Evolutionary conservation across 37 sponge, comb jelly and placozoan species (phyloP), one percentile per base, ranked within the genome.

Genomic region (Dysidea cf. avara): DNA sequence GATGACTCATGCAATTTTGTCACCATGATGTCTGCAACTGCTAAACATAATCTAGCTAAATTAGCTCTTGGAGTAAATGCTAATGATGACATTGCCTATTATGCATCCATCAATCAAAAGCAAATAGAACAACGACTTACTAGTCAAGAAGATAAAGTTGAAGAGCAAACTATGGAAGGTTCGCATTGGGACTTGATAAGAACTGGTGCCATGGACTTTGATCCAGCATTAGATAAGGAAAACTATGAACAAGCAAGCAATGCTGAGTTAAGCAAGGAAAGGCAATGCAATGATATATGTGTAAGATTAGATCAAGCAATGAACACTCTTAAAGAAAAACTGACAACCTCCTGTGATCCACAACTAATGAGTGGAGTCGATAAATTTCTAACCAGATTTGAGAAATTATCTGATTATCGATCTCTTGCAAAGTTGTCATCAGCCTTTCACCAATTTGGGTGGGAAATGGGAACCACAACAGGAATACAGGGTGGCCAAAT

Each of bases 371-470:
- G 16, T 54, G 25, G 51, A 16, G 51, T 49, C 16, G 16, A 16
- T 49, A 49, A 49, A 49, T 49, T 49, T 16, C 51, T 54, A 3
- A 54, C 6, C 21, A 21, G 56, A 7, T 54, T 54, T 6, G 25
- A 2, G 25, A 54, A 54, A 6, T 25, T 54, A 2, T 54, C 56
- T 6, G 7, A 21, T 16, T 25, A 17, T 33, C 29, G 61, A 60
- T 60, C 3, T 12, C 29, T 33, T 60, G 30, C 61, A 24, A n/a
- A 25, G 29, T 60, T 60, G 29, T 29, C 61, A 60, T 25, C 29
- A 5, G 61, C 61, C 25, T 3, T 60, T 28, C 61, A 60, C 22
- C 66, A 36, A 24, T 65, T 65, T 65, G 66, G 40, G 38, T 65
- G 66, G 66, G 66, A 21, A 22, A 18, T 60, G 18, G 61, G 61